phyloP scores from a whole-genome alignment of 2,888 invertebrate genomes.

The Creontiades dilutus region DNA sequence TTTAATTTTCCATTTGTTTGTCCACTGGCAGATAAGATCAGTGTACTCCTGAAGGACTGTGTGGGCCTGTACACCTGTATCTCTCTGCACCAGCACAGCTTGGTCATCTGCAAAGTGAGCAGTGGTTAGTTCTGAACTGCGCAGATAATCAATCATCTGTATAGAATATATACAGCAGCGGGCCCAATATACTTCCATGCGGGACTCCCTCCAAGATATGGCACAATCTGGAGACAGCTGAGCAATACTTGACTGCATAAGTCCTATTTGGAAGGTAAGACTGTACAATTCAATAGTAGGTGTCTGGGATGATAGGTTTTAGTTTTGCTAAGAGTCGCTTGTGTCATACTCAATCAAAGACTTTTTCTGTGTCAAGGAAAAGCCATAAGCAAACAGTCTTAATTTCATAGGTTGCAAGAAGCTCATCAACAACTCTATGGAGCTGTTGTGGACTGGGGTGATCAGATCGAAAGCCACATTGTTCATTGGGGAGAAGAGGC shows the following conservation, averaged over 20 bases:
- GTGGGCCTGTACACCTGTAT: background rate
- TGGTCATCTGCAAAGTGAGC: conserved; percentile 12
- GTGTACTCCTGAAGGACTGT: background rate
- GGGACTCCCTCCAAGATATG: background rate
- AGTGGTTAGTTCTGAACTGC: background rate
- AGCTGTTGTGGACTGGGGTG: conserved; percentile 9
- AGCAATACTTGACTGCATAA: no score
- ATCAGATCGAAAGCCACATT: background rate
- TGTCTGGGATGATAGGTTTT: background rate
- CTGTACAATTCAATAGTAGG: background rate
- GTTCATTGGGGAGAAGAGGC: no score
- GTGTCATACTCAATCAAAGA: background rate
- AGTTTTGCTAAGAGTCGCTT: background rate
- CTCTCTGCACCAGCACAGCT: background rate
- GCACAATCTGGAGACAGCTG: background rate
- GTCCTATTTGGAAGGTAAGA: conserved; percentile 56
- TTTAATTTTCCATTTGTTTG: background rate
- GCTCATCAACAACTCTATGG: conserved; percentile 27
- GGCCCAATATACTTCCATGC: background rate
- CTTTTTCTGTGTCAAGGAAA: background rate
- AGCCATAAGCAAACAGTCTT: conserved; percentile 2
- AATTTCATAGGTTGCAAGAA: background rate
- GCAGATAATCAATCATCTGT: background rate
- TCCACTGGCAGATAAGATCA: background rate
- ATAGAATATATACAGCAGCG: background rate